Evolutionary conservation across 30 jellyfish, hydroid and myxozoan species (phyloP), one percentile per base, ranked within the genome.

Genomic region (Aurelia aurita): DNA sequence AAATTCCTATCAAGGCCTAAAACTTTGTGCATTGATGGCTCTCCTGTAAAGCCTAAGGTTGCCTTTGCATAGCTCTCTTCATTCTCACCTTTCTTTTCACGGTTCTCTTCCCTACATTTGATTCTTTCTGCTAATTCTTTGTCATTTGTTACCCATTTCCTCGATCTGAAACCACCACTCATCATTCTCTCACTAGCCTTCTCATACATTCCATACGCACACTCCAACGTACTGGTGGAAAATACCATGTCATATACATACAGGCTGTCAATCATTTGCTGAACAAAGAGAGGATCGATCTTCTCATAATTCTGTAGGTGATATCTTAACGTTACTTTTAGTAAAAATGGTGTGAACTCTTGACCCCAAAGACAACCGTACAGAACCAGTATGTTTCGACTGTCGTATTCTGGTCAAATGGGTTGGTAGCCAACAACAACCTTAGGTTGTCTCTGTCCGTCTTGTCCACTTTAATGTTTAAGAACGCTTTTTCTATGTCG

Each of bases 161-260:
- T 22, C 85, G 35, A 73, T 44, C 27, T 39, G 9, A 73, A 43
- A 25, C 76, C 44, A 44, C 51, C 78, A 39, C 44, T 25, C 51
- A 18, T 49, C 74, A 73, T n/a, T 73, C 76, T 73, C 25, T 51
- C 19, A 2, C 49, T 73, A 11, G 85, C 85, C 75, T 73, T 28
- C 74, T 49, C 34, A 32, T 73, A 73, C 76, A 73, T 22, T 44
- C 31, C 74, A 29, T 43, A 25, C 14, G 69, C 89, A 29, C 69
- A 22, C 67, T 79, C 70, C 3, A 47, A 19, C 15, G 22, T 44
- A 43, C 69, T 62, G 29, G 70, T 55, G 4, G 79, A 68, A 35
- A 35, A 25, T 26, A 79, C 82, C 63, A 79, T 29, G 70, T 79
- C 82, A 39, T 79, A 86, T 2, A 79, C 89, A 79, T 58, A 62